Evolutionary conservation across 1,140 invertebrate species (phyloP).

Genomic region (Anastrepha ludens): DNA sequence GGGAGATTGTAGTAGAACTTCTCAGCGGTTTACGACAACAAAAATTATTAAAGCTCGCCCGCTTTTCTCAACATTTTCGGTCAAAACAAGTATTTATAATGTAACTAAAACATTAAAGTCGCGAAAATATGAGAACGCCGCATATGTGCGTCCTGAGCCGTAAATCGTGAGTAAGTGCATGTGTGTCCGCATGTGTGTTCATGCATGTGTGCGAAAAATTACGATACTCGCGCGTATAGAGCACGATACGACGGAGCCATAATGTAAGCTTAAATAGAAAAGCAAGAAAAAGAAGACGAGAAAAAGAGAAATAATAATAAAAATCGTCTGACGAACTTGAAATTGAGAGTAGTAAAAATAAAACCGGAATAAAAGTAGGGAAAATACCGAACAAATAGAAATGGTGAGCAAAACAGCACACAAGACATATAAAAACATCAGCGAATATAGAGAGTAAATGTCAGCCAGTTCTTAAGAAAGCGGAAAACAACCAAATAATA

Average conservation of each 20-base stretch:
- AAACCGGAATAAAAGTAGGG: conserved; percentile 52
- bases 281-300: conserved; percentile 41
- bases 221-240: conserved; percentile 52
- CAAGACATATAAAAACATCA: conserved; percentile 48
- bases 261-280: conserved; percentile 53
- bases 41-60: background rate
- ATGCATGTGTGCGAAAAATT: conserved; percentile 50
- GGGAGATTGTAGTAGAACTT: background rate
- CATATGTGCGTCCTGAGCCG: conserved; percentile 52
- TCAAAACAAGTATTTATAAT: conserved; percentile 38
- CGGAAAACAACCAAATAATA: conserved; percentile 50
- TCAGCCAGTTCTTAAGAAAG: conserved; percentile 48
- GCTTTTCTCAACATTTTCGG: background rate
- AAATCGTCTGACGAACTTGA: conserved; percentile 52
- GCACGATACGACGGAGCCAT: conserved; percentile 48
- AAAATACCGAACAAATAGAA: conserved; percentile 53
- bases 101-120: conserved; percentile 36
- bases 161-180: conserved; percentile 34
- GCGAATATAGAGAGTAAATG: conserved; percentile 43
- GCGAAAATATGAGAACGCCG: conserved; percentile 48
- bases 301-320: conserved; percentile 53
- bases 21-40: background rate
- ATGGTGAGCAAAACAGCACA: conserved; percentile 47
- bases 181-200: conserved; percentile 49
- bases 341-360: conserved; percentile 53